Conservation (phyloP, 2,797 vertebrate genomes). For the Tokudaia tokunoshimensis region DNA sequence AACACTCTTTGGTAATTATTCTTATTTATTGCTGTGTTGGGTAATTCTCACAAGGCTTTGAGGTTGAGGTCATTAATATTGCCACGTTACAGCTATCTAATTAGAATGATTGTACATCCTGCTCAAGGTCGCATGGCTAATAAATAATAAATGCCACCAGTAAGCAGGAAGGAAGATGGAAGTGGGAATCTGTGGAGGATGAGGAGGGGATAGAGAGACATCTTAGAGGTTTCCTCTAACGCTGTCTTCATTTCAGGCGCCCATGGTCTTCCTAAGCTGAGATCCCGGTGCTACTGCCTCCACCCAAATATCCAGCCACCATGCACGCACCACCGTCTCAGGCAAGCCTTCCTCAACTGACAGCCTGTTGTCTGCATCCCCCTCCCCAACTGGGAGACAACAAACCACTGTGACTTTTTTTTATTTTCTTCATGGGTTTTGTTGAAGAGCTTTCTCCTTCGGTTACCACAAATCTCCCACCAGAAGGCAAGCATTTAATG, state of each 20-base stretch:
- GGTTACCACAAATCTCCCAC: neutral
- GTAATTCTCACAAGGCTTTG: conserved; percentile 14
- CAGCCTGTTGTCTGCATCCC: neutral
- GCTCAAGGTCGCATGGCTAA: neutral
- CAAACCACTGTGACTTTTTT: neutral
- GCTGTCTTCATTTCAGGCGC: neutral
- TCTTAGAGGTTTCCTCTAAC: neutral
- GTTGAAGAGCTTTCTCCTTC: neutral
- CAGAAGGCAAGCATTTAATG: neutral
- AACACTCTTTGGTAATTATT: neutral
- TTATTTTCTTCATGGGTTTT: neutral
- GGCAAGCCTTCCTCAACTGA: neutral
- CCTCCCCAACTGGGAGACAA: fast-evolving
- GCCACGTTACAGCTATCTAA: neutral
- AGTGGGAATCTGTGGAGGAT: neutral
- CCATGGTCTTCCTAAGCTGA: neutral
- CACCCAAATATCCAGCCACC: neutral
- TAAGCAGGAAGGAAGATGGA: neutral
- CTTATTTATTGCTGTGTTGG: neutral
- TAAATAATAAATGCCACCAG: neutral
- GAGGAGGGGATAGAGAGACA: neutral
- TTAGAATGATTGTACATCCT: neutral
- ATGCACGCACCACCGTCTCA: neutral
- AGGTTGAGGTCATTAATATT: neutral
- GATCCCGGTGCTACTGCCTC: neutral